Evolutionary conservation across 2,113 vertebrate species (phyloP).

Genomic region (Pluvianellus socialis): DNA sequence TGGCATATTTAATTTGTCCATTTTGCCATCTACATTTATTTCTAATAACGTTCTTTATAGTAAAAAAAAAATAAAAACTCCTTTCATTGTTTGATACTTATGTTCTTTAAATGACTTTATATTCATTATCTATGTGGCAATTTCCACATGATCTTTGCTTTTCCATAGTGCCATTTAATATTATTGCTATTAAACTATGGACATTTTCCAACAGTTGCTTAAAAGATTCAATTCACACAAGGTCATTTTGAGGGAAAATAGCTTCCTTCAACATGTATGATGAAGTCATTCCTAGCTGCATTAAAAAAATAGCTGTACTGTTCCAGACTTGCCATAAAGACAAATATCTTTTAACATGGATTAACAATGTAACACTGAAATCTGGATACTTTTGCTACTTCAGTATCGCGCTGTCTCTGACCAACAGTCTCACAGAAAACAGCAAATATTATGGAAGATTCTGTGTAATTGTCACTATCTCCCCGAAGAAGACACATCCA

Average conservation of each 20-base stretch:
- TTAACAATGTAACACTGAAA: not conserved
- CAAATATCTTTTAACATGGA: not conserved
- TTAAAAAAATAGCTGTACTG: not conserved
- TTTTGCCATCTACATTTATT: not conserved
- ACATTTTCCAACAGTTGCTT: not conserved
- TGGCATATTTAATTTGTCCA: not conserved
- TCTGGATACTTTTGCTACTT: not conserved
- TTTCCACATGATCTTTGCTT: not conserved
- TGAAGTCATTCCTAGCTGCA: not conserved
- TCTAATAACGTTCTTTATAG: not conserved
- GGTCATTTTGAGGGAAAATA: not conserved
- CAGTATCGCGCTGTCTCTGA: not conserved
- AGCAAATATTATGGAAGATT: not conserved
- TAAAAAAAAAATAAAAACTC: not conserved
- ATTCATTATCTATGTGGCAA: not conserved
- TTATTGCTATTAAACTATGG: not conserved
- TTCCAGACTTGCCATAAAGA: not conserved
- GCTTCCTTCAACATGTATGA: not conserved
- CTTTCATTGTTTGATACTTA: not conserved
- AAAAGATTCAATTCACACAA: not conserved
- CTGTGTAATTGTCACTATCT: not conserved
- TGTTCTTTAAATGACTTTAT: not conserved
- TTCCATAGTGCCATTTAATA: not conserved
- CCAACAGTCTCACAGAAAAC: not conserved
- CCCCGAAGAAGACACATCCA: not conserved